A percentile compares a stretch with the other conserved stretches of the same genome.
These are phyloP conservation scores for Radopholus similis DNA, from an alignment of 1,140 invertebrate species.

Conservation along the genomic window DNA sequence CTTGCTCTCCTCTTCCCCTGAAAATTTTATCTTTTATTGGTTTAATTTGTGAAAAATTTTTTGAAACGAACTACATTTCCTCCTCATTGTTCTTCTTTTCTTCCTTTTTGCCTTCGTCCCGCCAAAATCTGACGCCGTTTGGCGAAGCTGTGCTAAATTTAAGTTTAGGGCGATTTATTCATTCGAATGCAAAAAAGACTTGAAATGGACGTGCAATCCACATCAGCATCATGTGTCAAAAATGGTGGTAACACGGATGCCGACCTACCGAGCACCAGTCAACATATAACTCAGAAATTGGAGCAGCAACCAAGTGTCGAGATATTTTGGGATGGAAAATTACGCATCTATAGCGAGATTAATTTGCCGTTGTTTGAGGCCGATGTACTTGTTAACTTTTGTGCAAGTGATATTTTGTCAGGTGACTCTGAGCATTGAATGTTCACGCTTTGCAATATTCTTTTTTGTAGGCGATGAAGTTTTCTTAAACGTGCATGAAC, in stretches of 20 bases:
- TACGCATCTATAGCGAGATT: background rate
- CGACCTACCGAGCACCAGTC: too few relatives aligned
- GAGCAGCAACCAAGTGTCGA: background rate
- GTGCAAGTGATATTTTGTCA: conserved; percentile 22
- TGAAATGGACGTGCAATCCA: too few relatives aligned
- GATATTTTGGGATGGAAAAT: background rate
- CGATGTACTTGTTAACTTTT: conserved; percentile 30
- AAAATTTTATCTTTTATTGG: too few relatives aligned
- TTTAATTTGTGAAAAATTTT: too few relatives aligned
- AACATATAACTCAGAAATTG: background rate
- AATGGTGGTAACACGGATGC: too few relatives aligned
- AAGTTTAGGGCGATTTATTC: background rate
- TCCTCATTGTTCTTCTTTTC: background rate
- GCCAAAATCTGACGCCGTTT: background rate
- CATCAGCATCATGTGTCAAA: too few relatives aligned
- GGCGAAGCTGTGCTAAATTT: conserved; percentile 10
- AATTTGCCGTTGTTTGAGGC: background rate
- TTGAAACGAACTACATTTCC: too few relatives aligned
- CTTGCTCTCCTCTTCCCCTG: too few relatives aligned
- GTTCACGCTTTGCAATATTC: background rate
- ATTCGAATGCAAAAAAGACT: background rate
- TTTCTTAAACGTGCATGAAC: conserved; percentile 19
- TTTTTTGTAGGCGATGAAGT: conserved; percentile 23
- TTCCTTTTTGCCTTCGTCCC: background rate
- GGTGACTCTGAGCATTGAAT: conserved; percentile 3